Percentiles rank a stretch among this genome's conserved stretches.
These are phyloP conservation scores for Saxicola maurus DNA, from an alignment of 2,797 vertebrate genomes.

Conservation along the genomic window DNA sequence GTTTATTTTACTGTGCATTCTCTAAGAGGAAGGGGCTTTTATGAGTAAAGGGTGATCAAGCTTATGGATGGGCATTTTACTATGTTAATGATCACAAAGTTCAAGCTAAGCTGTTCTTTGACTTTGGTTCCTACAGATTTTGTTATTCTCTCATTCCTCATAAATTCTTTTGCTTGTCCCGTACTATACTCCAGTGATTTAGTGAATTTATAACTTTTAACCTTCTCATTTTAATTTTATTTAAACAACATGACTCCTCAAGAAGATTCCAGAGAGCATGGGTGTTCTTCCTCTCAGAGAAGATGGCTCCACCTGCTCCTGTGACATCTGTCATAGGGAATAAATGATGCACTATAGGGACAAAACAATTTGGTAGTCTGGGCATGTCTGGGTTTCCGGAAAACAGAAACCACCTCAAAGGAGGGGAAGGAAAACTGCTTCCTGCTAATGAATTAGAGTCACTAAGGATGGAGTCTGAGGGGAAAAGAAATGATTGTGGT, in stretches of 20 bases:
- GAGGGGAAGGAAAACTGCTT: constrained; percentile 5
- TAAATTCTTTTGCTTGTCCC: not conserved
- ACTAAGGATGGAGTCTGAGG: constrained; percentile 34
- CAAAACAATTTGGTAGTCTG: not conserved
- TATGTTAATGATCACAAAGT: not conserved
- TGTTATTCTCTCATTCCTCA: not conserved
- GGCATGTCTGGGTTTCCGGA: not conserved
- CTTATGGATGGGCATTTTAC: not conserved
- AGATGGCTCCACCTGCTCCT: not conserved
- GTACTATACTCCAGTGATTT: not conserved
- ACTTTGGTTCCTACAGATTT: not conserved
- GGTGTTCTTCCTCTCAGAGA: not conserved
- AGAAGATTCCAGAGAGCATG: not conserved
- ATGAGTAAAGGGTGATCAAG: not conserved
- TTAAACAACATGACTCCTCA: not conserved
- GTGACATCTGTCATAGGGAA: not conserved
- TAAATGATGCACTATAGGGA: not conserved
- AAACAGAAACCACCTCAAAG: not conserved
- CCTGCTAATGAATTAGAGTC: constrained; percentile 15
- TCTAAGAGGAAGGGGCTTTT: not conserved
- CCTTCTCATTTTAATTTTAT: not conserved
- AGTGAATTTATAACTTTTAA: not conserved
- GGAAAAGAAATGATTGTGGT: constrained; percentile 54
- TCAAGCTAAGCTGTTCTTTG: not conserved
- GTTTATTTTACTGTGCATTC: not conserved